These are phyloP conservation scores for Drosophila affinis DNA, from an alignment of 2,888 invertebrate species.

Conservation along the genomic window DNA sequence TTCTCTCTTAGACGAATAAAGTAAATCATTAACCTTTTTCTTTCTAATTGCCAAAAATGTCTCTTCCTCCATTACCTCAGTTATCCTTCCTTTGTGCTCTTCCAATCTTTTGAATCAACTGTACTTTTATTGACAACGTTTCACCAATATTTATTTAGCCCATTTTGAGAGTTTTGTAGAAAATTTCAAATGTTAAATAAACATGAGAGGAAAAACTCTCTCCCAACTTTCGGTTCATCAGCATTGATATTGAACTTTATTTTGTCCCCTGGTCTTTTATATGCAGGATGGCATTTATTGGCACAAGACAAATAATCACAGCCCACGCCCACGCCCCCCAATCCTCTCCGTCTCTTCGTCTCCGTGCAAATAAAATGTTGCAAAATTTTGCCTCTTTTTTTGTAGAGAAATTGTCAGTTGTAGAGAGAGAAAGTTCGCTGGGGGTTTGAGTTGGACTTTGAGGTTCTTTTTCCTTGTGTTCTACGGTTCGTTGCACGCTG, in stretches of 20 bases:
- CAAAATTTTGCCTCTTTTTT: constrained; percentile 55
- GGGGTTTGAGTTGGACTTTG: constrained; percentile 17
- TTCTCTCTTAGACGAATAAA: too few species aligned
- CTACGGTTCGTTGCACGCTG: constrained; percentile 68
- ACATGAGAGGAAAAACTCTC: constrained; percentile 53
- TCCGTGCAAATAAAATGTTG: constrained; percentile 73
- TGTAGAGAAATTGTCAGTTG: constrained; percentile 6
- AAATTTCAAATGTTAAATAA: constrained; percentile 65
- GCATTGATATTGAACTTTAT: constrained; percentile 67
- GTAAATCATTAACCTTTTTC: not conserved
- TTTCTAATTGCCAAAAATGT: too few species aligned
- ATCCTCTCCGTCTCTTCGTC: not conserved
- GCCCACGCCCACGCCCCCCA: constrained; percentile 5
- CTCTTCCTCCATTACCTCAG: not conserved
- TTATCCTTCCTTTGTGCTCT: not conserved
- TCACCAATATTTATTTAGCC: constrained; percentile 62
- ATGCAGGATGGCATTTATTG: constrained; percentile 72
- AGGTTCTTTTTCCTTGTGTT: constrained; percentile 32
- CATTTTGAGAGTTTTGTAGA: constrained; percentile 64
- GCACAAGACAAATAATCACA: constrained; percentile 70
- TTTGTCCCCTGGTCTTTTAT: constrained; percentile 56
- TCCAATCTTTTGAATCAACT: not conserved
- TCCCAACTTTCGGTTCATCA: constrained; percentile 59
- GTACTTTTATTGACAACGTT: constrained; percentile 13
- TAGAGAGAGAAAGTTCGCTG: not conserved